A percentile compares a stretch with the other conserved stretches of the same genome.
phyloP scores from a whole-genome alignment of 2,888 invertebrate species.

The Asteroscopus sphinx region DNA sequence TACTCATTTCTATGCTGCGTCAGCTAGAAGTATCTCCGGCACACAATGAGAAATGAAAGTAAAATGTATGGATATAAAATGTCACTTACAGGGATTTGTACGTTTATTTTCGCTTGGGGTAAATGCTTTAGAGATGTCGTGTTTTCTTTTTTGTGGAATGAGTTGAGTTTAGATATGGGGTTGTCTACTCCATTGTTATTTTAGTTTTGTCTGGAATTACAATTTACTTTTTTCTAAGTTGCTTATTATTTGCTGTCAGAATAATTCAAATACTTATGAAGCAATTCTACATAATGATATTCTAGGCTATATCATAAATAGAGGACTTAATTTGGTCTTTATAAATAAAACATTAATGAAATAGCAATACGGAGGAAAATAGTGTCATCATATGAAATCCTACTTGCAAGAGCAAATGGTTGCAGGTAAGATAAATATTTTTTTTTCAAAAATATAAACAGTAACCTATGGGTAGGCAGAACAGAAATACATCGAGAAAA shows the following conservation, averaged over 20 bases:
- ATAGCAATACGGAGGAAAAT: too few species aligned
- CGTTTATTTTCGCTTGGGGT: slow-evolving; percentile 43
- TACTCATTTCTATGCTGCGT: slow-evolving; percentile 35
- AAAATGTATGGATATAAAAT: slow-evolving; percentile 54
- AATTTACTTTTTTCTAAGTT: background rate
- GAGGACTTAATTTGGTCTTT: too few species aligned
- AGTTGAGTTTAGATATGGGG: slow-evolving; percentile 17
- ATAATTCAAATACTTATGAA: too few species aligned
- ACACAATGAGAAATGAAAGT: slow-evolving; percentile 48
- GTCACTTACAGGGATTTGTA: slow-evolving; percentile 55
- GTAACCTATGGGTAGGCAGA: too few species aligned
- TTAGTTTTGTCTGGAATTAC: slow-evolving; percentile 25
- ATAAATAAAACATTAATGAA: too few species aligned
- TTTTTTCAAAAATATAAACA: too few species aligned
- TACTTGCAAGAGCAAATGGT: too few species aligned
- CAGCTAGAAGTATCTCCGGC: slow-evolving; percentile 21
- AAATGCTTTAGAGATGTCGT: slow-evolving; percentile 35
- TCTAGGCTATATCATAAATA: too few species aligned
- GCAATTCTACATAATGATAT: too few species aligned
- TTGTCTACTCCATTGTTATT: slow-evolving; percentile 2
- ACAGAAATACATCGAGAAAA: background rate
- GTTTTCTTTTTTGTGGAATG: slow-evolving; percentile 33
- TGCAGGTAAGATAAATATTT: too few species aligned
- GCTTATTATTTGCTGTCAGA: too few species aligned
- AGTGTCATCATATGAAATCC: too few species aligned